phyloP scores from a whole-genome alignment of 2,113 vertebrate species.

The Ameiurus melas region DNA sequence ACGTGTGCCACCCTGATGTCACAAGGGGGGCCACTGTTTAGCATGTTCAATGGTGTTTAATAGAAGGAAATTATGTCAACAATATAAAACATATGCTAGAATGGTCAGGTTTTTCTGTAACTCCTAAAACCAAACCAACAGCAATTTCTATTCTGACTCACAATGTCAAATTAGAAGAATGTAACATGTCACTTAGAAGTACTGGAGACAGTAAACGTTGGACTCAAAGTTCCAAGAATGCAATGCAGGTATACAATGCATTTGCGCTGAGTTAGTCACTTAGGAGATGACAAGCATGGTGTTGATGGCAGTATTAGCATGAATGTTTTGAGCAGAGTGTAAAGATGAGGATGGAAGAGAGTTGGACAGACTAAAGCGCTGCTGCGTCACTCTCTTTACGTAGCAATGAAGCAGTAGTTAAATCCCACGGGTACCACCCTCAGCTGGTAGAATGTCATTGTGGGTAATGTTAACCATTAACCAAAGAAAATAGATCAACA shows the following conservation, averaged over 20 bases:
- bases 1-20: not conserved
- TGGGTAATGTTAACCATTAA: not conserved
- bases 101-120: not conserved
- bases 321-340: not conserved
- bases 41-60: not conserved
- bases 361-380: not conserved
- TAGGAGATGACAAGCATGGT: not conserved
- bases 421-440: not conserved
- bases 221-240: not conserved
- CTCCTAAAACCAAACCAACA: not conserved
- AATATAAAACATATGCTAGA: not conserved
- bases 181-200: not conserved
- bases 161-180: too few relatives aligned
- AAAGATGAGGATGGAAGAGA: not conserved
- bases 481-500: not conserved
- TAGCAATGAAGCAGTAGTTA: not conserved
- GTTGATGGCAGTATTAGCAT: not conserved
- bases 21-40: not conserved
- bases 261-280: not conserved
- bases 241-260: not conserved
- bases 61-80: not conserved
- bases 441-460: not conserved
- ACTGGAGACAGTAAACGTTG: not conserved
- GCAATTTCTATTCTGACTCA: not conserved
- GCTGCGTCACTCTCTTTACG: not conserved